A percentile compares a stretch with the other conserved stretches of the same genome.
phyloP scores from a whole-genome alignment of 1,140 invertebrate species.

The Drosophila pandora region DNA sequence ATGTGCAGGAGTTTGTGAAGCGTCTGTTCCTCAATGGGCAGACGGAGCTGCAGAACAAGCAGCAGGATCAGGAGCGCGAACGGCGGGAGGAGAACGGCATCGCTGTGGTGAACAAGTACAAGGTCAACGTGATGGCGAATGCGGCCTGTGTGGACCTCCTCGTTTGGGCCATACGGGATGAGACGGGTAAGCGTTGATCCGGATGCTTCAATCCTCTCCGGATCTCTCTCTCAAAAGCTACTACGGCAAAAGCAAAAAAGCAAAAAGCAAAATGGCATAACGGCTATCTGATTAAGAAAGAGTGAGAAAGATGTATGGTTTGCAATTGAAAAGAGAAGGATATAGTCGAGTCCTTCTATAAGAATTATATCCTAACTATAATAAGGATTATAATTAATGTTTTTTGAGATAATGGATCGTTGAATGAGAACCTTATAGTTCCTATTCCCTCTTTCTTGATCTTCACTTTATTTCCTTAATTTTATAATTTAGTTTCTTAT shows the following conservation, averaged over 20 bases:
- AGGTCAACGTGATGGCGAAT: slow-evolving; percentile 98
- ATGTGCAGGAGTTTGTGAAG: slow-evolving; percentile 91
- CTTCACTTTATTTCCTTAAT: slow-evolving; percentile 28
- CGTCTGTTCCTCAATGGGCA: slow-evolving; percentile 95
- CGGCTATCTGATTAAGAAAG: slow-evolving; percentile 6
- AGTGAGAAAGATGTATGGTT: neutral
- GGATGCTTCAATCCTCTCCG: neutral
- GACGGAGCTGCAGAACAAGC: slow-evolving; percentile 93
- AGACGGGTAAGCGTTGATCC: slow-evolving; percentile 90
- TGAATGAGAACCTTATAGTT: too few species aligned
- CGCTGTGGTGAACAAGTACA: slow-evolving; percentile 93
- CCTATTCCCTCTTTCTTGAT: slow-evolving; percentile 12
- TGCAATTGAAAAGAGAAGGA: neutral
- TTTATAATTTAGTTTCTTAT: slow-evolving; percentile 42
- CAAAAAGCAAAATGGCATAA: neutral
- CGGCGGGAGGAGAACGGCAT: slow-evolving; percentile 90
- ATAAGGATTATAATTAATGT: too few species aligned
- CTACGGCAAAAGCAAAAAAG: slow-evolving; percentile 30
- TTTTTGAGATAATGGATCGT: too few species aligned
- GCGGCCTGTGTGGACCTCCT: slow-evolving; percentile 98
- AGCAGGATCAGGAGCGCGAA: slow-evolving; percentile 93
- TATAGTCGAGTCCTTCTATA: too few species aligned
- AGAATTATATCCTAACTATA: too few species aligned
- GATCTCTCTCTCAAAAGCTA: slow-evolving; percentile 24
- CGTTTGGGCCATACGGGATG: slow-evolving; percentile 98